These are phyloP conservation scores for Hemithea aestivaria DNA, from an alignment of 2,888 invertebrate genomes.

Conservation along the genomic window DNA sequence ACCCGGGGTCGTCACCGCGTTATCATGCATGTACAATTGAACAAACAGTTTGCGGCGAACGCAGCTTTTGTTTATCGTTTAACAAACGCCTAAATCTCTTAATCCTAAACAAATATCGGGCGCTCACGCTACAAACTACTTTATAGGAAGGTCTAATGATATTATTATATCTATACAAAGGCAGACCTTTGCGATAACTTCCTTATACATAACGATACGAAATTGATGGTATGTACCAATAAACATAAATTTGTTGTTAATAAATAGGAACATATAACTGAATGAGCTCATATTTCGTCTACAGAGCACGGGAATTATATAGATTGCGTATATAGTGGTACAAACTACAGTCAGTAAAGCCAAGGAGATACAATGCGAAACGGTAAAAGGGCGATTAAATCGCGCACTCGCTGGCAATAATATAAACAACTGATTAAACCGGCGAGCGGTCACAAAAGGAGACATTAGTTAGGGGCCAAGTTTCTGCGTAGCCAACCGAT, in stretches of 20 bases:
- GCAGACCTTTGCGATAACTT: too few relatives aligned
- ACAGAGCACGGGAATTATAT: not conserved
- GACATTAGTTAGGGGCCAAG: constrained; percentile 67
- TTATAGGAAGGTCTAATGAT: too few relatives aligned
- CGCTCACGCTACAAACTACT: constrained; percentile 15
- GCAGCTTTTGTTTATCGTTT: constrained; percentile 69
- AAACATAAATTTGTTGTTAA: too few relatives aligned
- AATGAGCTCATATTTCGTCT: not conserved
- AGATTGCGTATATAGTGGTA: not conserved
- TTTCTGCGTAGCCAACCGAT: constrained; percentile 59
- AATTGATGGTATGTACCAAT: too few relatives aligned
- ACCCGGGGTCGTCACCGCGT: constrained; percentile 52
- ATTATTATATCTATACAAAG: not conserved
- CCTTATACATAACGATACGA: too few relatives aligned
- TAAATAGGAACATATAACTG: too few relatives aligned
- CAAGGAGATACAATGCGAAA: constrained; percentile 58
- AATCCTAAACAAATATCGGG: constrained; percentile 74
- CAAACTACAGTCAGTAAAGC: constrained; percentile 4
- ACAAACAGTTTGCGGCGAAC: constrained; percentile 66
- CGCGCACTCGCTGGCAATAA: constrained; percentile 67
- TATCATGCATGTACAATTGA: constrained; percentile 71
- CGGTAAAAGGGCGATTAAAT: constrained; percentile 73
- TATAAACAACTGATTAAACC: constrained; percentile 76
- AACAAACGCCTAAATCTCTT: constrained; percentile 65
- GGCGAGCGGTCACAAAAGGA: constrained; percentile 70